These are phyloP conservation scores for Drosophila pallidifrons DNA, from an alignment of 1,140 invertebrate genomes.

Conservation along the genomic window DNA sequence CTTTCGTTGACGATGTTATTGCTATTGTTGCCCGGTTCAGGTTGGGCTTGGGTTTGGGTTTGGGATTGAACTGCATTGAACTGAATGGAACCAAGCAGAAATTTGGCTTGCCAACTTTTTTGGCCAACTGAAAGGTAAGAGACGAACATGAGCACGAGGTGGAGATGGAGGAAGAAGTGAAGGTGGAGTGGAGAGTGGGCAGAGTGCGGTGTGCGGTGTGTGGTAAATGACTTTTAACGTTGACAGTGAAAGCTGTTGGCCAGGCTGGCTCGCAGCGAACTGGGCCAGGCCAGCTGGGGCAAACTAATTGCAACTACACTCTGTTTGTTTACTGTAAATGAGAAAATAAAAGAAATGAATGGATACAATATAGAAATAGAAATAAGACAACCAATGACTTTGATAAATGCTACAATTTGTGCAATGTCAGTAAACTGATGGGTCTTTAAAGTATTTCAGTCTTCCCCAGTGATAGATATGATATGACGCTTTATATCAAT, in stretches of 20 bases:
- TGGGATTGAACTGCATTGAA: conserved; percentile 5
- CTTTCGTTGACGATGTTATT: conserved; percentile 6
- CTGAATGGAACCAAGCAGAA: conserved; percentile 1
- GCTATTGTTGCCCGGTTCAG: not conserved
- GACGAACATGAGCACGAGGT: no score
- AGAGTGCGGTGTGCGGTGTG: no score
- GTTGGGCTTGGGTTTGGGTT: not conserved
- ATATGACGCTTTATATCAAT: conserved; percentile 17
- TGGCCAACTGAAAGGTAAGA: not conserved
- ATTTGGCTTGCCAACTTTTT: conserved; percentile 35
- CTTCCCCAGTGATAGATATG: conserved; percentile 17
- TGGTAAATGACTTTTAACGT: conserved; percentile 50
- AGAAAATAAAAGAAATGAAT: conserved; percentile 36
- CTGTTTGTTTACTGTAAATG: conserved; percentile 21
- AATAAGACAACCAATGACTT: conserved; percentile 25
- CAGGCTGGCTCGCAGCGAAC: conserved; percentile 12
- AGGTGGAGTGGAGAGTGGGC: no score
- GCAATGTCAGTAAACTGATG: conserved; percentile 39
- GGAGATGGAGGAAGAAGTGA: no score
- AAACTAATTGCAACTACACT: conserved; percentile 70
- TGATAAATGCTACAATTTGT: conserved; percentile 59
- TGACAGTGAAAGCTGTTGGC: conserved; percentile 43
- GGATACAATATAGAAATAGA: conserved; percentile 14
- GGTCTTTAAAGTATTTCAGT: conserved; percentile 4
- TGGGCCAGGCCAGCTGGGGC: conserved; percentile 20